Conservation (phyloP, 2,888 invertebrate genomes). For the Gortyna flavago region DNA sequence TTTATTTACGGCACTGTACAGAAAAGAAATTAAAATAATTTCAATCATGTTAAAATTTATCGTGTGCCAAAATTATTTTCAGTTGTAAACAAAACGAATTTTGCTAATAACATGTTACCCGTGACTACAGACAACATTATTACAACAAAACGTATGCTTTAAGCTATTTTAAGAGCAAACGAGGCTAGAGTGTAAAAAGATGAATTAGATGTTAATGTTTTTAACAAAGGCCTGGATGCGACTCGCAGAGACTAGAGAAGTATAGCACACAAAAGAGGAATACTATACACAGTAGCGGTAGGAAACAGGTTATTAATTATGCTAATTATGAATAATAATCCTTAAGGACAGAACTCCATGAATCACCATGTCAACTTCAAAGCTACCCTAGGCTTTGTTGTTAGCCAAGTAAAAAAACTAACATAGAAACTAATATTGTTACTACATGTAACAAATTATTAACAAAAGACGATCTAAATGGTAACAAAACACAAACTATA, state of each 20-base stretch:
- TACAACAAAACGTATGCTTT: constrained; percentile 1
- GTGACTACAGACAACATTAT: constrained; percentile 28
- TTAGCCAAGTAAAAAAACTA: neutral
- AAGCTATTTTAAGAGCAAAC: constrained; percentile 8
- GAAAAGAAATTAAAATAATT: neutral
- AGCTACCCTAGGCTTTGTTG: too few species aligned
- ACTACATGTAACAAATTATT: neutral
- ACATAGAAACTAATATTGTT: neutral
- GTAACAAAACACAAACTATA: neutral
- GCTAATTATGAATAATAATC: neutral
- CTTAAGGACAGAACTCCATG: too few species aligned
- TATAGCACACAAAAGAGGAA: neutral
- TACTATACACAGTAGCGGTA: too few species aligned
- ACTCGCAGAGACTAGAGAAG: neutral
- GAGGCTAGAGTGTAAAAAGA: neutral
- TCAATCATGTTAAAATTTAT: neutral
- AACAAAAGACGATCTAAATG: neutral
- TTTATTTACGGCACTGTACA: constrained; percentile 9
- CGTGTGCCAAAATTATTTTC: constrained; percentile 50
- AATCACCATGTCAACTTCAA: neutral
- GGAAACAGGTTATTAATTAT: neutral
- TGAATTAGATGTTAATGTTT: neutral
- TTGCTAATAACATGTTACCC: constrained; percentile 42
- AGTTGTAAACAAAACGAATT: constrained; percentile 36
- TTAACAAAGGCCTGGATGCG: neutral